Evolutionary conservation across 2,113 vertebrate species (phyloP).

Genomic region (Podocnemis expansa): DNA sequence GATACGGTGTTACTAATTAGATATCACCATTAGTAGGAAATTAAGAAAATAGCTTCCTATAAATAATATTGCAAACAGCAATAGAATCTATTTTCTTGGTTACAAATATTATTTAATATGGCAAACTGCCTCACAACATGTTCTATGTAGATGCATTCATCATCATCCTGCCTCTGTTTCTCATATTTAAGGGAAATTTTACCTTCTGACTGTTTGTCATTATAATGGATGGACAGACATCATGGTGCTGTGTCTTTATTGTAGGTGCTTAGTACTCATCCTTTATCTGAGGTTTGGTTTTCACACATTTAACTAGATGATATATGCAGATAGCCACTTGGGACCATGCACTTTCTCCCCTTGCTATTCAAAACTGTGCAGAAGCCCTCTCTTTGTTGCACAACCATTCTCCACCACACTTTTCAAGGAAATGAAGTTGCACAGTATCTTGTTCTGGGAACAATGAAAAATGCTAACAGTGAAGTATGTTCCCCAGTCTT

Average conservation of each 20-base stretch:
- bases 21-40: background rate
- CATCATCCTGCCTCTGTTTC: background rate
- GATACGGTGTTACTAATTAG: background rate
- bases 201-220: background rate
- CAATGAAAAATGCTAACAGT: too few species aligned
- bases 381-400: background rate
- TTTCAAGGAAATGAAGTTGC: too few species aligned
- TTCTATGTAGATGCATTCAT: background rate
- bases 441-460: too few species aligned
- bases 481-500: too few species aligned
- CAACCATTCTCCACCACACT: too few species aligned
- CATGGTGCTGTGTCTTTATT: background rate
- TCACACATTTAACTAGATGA: rapidly evolving
- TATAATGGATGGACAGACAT: background rate
- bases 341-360: background rate
- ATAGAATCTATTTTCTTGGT: background rate
- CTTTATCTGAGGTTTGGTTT: background rate
- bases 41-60: background rate
- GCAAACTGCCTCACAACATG: background rate
- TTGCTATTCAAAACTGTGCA: background rate
- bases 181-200: background rate
- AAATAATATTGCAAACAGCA: background rate
- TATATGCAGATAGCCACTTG: background rate
- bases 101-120: background rate
- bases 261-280: background rate